Conservation (phyloP, 2,797 vertebrate species). For the Myioborus miniatus region DNA sequence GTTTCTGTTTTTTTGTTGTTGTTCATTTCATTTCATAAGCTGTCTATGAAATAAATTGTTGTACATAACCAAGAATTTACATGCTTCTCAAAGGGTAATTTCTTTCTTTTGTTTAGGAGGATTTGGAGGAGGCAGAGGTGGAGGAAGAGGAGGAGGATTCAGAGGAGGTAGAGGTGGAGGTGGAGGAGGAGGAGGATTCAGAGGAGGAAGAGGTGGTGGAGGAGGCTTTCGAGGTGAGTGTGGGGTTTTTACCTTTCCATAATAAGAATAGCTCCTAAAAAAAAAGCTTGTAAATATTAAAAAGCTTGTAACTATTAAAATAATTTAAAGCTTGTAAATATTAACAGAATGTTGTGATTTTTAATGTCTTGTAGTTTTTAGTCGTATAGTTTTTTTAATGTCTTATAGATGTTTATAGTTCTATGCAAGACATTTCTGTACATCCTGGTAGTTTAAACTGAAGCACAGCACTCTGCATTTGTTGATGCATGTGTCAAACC, state of each 20-base stretch:
- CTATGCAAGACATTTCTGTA: background rate
- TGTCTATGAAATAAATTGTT: background rate
- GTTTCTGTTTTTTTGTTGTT: background rate
- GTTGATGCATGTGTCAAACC: background rate
- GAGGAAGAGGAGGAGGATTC: constrained; percentile 78
- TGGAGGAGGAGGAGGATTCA: constrained; percentile 83
- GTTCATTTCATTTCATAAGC: background rate
- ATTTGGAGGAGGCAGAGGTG: constrained; percentile 87
- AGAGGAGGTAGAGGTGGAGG: constrained; percentile 81
- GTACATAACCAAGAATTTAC: background rate
- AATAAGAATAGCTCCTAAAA: background rate
- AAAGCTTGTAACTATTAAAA: background rate
- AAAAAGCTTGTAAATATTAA: background rate
- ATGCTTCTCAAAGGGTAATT: background rate
- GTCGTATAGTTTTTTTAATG: background rate
- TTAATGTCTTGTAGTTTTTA: background rate
- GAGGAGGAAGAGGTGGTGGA: constrained; percentile 88
- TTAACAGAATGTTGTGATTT: background rate
- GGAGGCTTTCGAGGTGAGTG: constrained; percentile 89
- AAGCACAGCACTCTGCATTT: background rate
- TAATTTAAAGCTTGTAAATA: background rate
- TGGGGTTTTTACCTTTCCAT: background rate
- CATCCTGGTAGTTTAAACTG: background rate
- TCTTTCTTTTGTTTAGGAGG: constrained; percentile 78
- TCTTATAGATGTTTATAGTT: background rate